A percentile compares a stretch with the other conserved stretches of the same genome.
Conservation (phyloP, 2,888 invertebrate genomes). For the Diachrysia chrysitis region DNA sequence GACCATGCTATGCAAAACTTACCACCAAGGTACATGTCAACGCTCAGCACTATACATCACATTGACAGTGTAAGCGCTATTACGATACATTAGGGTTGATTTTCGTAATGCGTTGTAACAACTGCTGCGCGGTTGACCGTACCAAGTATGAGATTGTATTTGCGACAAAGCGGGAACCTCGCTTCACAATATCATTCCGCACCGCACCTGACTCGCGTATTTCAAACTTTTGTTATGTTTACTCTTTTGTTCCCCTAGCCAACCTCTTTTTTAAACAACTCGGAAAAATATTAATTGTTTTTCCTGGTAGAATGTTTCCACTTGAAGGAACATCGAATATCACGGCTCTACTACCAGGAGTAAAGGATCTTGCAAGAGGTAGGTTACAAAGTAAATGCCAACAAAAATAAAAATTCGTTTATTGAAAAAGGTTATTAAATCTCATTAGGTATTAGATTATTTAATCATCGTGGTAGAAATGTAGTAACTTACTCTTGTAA, state of each 20-base stretch:
- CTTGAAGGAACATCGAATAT: neutral
- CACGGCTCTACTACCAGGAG: neutral
- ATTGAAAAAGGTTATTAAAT: neutral
- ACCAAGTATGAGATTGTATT: slow-evolving; percentile 46
- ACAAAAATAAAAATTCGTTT: neutral
- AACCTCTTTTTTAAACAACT: slow-evolving; percentile 47
- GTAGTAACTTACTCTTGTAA: neutral
- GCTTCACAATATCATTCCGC: slow-evolving; percentile 49
- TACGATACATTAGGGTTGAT: neutral
- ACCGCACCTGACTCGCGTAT: slow-evolving; percentile 57
- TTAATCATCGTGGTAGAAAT: neutral
- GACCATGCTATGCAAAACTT: slow-evolving; percentile 10
- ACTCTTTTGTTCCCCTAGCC: slow-evolving; percentile 50
- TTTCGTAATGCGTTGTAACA: neutral
- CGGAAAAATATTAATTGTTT: slow-evolving; percentile 40
- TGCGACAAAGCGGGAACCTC: slow-evolving; percentile 39
- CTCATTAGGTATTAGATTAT: too few species aligned
- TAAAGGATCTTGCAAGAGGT: neutral
- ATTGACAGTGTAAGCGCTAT: neutral
- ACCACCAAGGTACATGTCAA: slow-evolving; percentile 8
- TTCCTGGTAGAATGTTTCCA: slow-evolving; percentile 9
- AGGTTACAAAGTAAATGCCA: neutral
- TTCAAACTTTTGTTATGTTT: slow-evolving; percentile 56
- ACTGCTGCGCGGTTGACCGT: slow-evolving; percentile 1
- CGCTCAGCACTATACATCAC: neutral